Base-by-base conservation (phyloP, 1,140 invertebrate genomes). In the Archegozetes longisetosus region DNA sequence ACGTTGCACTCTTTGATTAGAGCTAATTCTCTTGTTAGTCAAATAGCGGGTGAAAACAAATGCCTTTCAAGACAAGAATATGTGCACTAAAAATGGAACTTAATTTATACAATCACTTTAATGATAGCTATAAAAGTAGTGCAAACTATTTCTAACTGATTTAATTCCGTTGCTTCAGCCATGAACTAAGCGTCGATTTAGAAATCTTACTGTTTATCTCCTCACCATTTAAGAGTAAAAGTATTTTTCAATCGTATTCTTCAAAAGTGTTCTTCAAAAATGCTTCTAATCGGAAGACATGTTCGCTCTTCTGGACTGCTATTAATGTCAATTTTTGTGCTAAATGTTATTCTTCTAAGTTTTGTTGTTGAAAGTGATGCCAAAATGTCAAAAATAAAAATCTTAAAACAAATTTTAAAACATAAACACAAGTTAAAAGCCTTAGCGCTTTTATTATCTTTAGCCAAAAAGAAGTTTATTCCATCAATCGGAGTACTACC, bases 401-500 rank as follows among this genome's bases (percentile, higher is more conserved):
- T 28, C 1, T 12, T 58, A 14, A 32, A 32, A 25, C 26, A 26
- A 28, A 24, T 58, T 9, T 12, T 48, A 12, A 57, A 57, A 29
- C 22, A 17, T 27, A 61, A 55, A 55, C n/a, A 61, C 6, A 57
- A 57, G 40, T n/a, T 57, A 9, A 61, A 61, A 50, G 55, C 26
- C 46, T 28, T 61, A 14, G 53, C 53, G 6, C 28, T 48, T 17
- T 17, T 61, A 9, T 50, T 51, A 24, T 29, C 53, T 12, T 49
- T 61, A n/a, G 27, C 46, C 14, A 61, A 61, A 52, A n/a, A 4
- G 32, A 56, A 57, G 20, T 24, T 56, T 2, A 61, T 55, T 28
- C 60, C 60, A 3, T 55, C 55, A 53, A 55, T 61, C 22, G 60
- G 60, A 32, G 55, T 61, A 12, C 24, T 61, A n/a, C 60, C 60